Percentiles rank a stretch among this genome's conserved stretches.
These are phyloP conservation scores for Tauraco hartlaubi DNA, from an alignment of 2,797 vertebrate genomes.

Conservation along the genomic window DNA sequence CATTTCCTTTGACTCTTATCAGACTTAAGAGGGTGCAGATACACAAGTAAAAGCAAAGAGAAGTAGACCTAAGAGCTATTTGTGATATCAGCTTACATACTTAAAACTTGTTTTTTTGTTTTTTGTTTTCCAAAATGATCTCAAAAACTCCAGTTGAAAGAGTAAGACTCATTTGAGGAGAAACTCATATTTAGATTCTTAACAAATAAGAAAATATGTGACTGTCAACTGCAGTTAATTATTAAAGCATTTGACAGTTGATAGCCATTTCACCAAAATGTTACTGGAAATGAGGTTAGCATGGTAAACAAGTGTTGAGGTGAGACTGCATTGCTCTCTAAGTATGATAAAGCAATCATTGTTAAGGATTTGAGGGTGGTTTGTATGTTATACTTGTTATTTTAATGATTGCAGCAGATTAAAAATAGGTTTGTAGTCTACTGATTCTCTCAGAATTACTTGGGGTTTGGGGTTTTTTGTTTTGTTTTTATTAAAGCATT, in stretches of 20 bases:
- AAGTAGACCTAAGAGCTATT: neutral
- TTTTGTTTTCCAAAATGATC: neutral
- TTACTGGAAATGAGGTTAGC: neutral
- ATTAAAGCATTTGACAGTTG: neutral
- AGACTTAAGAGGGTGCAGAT: neutral
- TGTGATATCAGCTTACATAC: neutral
- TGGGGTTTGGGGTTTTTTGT: fast-evolving
- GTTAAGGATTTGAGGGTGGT: neutral
- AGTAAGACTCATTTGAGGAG: neutral
- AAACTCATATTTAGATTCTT: neutral
- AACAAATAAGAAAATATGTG: neutral
- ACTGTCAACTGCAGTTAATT: neutral
- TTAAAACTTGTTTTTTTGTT: neutral
- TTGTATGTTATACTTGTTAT: neutral
- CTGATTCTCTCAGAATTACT: neutral
- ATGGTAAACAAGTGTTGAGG: neutral
- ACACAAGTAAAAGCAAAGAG: neutral
- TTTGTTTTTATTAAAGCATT: neutral
- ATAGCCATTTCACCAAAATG: neutral
- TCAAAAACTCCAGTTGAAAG: neutral
- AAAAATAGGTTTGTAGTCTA: neutral
- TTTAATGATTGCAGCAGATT: neutral
- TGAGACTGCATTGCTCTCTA: neutral
- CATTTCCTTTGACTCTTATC: neutral
- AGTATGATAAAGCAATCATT: neutral